Evolutionary conservation across 2,888 invertebrate species (phyloP).

Genomic region (Eurytoma californica): DNA sequence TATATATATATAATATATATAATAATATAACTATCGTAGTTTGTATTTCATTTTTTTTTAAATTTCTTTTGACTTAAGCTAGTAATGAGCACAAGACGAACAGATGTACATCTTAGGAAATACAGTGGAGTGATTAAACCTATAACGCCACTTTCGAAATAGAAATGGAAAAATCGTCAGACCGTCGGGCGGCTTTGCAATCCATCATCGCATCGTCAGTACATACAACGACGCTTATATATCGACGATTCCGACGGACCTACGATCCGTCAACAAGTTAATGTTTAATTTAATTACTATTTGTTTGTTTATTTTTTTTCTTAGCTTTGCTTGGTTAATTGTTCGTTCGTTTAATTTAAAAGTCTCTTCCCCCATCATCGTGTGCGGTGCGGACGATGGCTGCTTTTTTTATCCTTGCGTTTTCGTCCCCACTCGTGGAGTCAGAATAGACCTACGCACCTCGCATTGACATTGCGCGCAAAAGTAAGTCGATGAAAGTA

Average conservation of each 20-base stretch:
- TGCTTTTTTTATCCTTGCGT: conserved; percentile 14
- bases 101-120: conserved; percentile 67
- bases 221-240: too few relatives aligned
- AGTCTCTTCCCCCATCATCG: conserved; percentile 22
- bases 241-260: conserved; percentile 20
- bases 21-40: conserved; percentile 53
- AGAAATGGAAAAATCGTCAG: conserved; percentile 45
- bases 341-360: not conserved
- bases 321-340: conserved; percentile 31
- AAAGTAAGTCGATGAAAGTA: too few relatives aligned
- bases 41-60: conserved; percentile 48
- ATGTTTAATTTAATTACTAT: conserved; percentile 17
- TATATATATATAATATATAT: conserved; percentile 55
- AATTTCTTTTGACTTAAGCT: conserved; percentile 62
- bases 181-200: conserved; percentile 17
- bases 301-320: conserved; percentile 30
- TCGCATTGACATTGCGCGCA: too few relatives aligned
- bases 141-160: conserved; percentile 40
- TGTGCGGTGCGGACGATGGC: conserved; percentile 24
- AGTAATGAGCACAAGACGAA: conserved; percentile 71
- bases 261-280: conserved; percentile 39
- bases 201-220: too few relatives aligned
- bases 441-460: not conserved
- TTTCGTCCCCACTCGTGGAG: conserved; percentile 9
- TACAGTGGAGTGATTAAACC: conserved; percentile 58